A percentile compares a stretch with the other conserved stretches of the same genome.
phyloP scores from a whole-genome alignment of 2,113 vertebrate species.

The Pungitius pungitius region DNA sequence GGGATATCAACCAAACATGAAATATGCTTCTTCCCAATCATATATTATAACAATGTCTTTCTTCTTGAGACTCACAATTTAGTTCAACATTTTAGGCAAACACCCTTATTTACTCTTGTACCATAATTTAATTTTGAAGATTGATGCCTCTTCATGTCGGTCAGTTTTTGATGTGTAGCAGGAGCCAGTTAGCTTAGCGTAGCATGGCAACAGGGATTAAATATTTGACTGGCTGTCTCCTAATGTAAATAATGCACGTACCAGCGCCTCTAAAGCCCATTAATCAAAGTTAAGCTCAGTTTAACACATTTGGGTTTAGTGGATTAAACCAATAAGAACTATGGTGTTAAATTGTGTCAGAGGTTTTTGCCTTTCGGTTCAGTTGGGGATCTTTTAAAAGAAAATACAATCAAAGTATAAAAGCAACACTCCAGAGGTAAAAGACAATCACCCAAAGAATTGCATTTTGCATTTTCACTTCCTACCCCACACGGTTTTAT shows the following conservation, averaged over 20 bases:
- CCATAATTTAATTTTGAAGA: too few relatives aligned
- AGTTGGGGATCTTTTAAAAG: too few relatives aligned
- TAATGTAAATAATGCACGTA: not conserved
- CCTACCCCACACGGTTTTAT: not conserved
- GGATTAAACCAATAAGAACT: not conserved
- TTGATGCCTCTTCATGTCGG: too few relatives aligned
- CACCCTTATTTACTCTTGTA: too few relatives aligned
- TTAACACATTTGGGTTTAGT: not conserved
- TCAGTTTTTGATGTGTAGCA: not conserved
- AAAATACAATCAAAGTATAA: too few relatives aligned
- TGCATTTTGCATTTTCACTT: not conserved
- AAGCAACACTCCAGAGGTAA: too few relatives aligned
- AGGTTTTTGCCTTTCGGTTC: not conserved
- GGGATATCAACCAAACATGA: not conserved
- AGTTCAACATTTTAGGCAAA: not conserved
- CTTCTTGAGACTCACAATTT: not conserved
- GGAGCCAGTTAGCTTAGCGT: not conserved
- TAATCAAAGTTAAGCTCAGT: not conserved
- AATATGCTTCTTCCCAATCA: not conserved
- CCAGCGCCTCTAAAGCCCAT: not conserved
- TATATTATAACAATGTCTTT: not conserved
- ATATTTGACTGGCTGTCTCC: not conserved
- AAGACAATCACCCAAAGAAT: too few relatives aligned
- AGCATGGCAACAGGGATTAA: not conserved
- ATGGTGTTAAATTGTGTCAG: not conserved